Evolutionary conservation across 2,113 vertebrate species (phyloP), one percentile per base, ranked within the genome.

Genomic region (Mionectes macconnelli): DNA sequence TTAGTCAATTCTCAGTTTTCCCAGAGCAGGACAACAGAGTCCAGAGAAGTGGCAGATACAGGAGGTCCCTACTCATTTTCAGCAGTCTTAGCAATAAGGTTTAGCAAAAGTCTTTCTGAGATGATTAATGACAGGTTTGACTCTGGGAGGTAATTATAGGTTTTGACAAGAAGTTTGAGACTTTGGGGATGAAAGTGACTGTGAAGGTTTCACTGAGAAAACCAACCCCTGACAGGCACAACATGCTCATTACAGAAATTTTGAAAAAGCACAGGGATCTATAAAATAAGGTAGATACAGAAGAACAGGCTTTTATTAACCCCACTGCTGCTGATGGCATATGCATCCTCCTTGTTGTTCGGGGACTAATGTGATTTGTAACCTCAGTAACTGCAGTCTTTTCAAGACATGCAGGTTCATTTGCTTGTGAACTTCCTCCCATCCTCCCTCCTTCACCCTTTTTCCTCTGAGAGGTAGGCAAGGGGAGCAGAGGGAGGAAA

Each of bases 161-260:
- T 92, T 97, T 87, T 97, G 95, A 96, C 85, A 92, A 80, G 90
- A 96, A 96, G 89, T 97, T 96, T 94, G 96, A 98, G 94, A 97
- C 84, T 96, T 95, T 87, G 62, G 85, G 76, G 94, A 97, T 98
- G 79, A 97, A 97, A 97, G 96, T 79, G 82, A 91, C 94, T 96
- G 86, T 96, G 90, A 97, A 97, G 94, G 89, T 96, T 98, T 97
- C 87, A 94, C 64, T 69, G 50, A 96, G 69, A 78, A 96, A 98
- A 95, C 95, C 91, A 96, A 94, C 91, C 96, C 94, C 91, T 97
- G 95, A 97, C 87, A 97, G 96, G 93, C 85, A 96, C 91, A 97
- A 97, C 84, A 96, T 91, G 84, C 89, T 98, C 93, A 96, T 97
- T 98, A 98, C 93, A 89, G 92, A 97, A 97, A 96, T 91, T 96